Base-by-base conservation (phyloP, 2,113 vertebrate genomes). In the Piprites chloris region DNA sequence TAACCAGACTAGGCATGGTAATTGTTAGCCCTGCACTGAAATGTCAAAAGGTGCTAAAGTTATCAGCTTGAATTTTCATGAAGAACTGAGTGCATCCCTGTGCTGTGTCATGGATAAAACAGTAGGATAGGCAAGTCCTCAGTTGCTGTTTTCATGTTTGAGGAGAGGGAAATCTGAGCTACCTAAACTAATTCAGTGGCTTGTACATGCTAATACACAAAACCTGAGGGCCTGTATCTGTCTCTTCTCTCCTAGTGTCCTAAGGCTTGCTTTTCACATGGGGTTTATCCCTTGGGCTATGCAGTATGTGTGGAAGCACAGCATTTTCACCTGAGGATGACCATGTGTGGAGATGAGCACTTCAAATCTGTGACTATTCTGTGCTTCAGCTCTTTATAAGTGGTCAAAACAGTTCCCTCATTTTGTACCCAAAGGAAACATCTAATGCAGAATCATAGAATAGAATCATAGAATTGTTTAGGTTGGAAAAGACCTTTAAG, bases 1-100 rank as follows among this genome's bases (percentile, higher is more conserved):
- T 74, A 94, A 77, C 68, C 79, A 95, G 92, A 52, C n/a, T 17
- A 69, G 55, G 28, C 23, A 65, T 13, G 35, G 30, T 68, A 81
- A 85, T 86, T 79, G 86, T 41, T 77, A 88, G 71, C 35, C 41
- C 71, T 83, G 58, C 59, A 78, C 30, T 3, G 4, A 85, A 50
- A 80, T 32, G 35, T 67, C 82, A 65, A 73, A 91, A 94, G 63
- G 52, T 87, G 77, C 42, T 85, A 11, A 92, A 67, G 73, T 42
- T 90, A 95, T 56, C 47, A 68, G 59, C 59, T 84, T 87, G 85
- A 68, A 84, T 95, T 95, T 93, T 89, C 32, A 52, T 30, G 23
- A 69, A 91, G 74, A 93, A 63, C 22, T 8, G 17, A 87, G 19
- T 41, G 28, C 12, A 22, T 52, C 24, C 19, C 39, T 1, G 0